Evolutionary conservation across 2,797 vertebrate species (phyloP).

Genomic region (Hydrocynus forskahlii): DNA sequence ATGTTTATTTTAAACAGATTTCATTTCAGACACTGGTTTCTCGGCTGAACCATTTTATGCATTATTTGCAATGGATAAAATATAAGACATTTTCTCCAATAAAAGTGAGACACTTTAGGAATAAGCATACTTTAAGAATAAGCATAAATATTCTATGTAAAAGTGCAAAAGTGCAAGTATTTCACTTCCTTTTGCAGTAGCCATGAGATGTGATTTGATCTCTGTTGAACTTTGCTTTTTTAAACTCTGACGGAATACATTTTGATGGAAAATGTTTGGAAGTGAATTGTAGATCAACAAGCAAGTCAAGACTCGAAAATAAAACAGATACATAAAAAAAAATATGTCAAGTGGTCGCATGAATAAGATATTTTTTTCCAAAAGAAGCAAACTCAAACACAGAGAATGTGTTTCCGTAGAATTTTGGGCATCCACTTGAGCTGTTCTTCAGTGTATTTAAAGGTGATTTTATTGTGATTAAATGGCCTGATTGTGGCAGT

Average conservation of each 20-base stretch:
- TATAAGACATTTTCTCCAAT: not conserved
- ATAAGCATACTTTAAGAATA: too few species aligned
- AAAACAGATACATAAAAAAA: too few species aligned
- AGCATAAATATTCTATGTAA: too few species aligned
- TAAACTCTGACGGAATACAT: not conserved
- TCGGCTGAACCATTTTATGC: not conserved
- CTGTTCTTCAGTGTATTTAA: too few species aligned
- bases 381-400: too few species aligned
- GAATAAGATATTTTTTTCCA: too few species aligned
- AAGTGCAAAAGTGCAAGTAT: too few species aligned
- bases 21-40: not conserved
- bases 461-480: not conserved
- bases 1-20: conserved; percentile 3
- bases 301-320: not conserved
- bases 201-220: not conserved
- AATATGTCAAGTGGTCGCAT: too few species aligned
- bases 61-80: not conserved
- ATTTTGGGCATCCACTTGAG: too few species aligned
- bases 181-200: not conserved
- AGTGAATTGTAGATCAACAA: too few species aligned
- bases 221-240: not conserved
- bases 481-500: not conserved
- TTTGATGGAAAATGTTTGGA: not conserved
- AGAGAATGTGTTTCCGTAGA: too few species aligned
- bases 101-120: too few species aligned